phyloP scores from a whole-genome alignment of 2,888 invertebrate species.

The Selenia dentaria region DNA sequence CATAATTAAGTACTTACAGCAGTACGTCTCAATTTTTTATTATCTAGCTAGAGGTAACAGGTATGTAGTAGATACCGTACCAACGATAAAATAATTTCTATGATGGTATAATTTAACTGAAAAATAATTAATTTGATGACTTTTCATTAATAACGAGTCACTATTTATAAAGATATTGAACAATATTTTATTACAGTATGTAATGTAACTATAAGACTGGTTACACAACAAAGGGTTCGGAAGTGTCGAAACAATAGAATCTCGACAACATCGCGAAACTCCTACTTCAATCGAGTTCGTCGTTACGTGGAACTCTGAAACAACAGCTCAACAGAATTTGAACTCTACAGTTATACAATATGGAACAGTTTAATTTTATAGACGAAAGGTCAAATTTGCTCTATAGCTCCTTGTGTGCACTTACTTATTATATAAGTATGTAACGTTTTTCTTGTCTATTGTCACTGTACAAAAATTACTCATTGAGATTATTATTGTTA shows the following conservation, averaged over 20 bases:
- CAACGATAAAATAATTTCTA: too few relatives aligned
- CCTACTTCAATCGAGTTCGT: slow-evolving; percentile 52
- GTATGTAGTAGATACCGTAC: too few relatives aligned
- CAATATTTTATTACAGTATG: too few relatives aligned
- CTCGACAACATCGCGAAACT: slow-evolving; percentile 56
- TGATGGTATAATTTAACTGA: too few relatives aligned
- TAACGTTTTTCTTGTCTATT: slow-evolving; percentile 57
- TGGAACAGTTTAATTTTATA: slow-evolving; percentile 8
- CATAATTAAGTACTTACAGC: too few relatives aligned
- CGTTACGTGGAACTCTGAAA: slow-evolving; percentile 19
- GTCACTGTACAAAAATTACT: slow-evolving; percentile 32
- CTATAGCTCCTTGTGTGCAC: slow-evolving; percentile 50
- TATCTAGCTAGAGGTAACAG: too few relatives aligned
- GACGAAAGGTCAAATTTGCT: slow-evolving; percentile 24
- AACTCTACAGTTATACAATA: slow-evolving; percentile 19
- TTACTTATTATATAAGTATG: too few relatives aligned
- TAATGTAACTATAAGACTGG: slow-evolving; percentile 34
- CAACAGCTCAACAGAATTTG: slow-evolving; percentile 16
- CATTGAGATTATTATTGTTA: slow-evolving; percentile 25
- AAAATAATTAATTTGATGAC: too few relatives aligned
- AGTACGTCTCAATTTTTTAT: too few relatives aligned
- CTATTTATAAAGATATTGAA: too few relatives aligned
- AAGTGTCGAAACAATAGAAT: slow-evolving; percentile 67
- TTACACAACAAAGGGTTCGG: slow-evolving; percentile 51
- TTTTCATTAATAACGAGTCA: too few relatives aligned